Conservation (phyloP, 2,888 invertebrate genomes). For the Catocala fraxini region DNA sequence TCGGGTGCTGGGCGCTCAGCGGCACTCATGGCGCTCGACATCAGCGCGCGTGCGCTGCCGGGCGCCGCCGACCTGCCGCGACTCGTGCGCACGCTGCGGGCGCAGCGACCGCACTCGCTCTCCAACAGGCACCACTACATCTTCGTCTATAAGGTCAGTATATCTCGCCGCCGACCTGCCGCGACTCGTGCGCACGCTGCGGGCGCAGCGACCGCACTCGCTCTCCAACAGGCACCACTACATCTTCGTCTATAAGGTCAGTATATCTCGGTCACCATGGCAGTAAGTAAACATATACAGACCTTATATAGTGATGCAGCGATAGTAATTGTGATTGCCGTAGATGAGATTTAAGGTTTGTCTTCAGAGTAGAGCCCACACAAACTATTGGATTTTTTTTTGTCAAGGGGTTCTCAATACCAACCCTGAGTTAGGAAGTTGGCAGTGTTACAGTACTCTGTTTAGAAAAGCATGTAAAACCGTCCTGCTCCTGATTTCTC, state of each 20-base stretch:
- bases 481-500: too few relatives aligned
- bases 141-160: conserved; percentile 92
- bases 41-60: conserved; percentile 94
- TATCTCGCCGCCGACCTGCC: conserved; percentile 90
- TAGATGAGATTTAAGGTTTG: too few relatives aligned
- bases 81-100: conserved; percentile 93
- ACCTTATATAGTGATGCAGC: too few relatives aligned
- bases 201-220: conserved; percentile 95
- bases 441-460: too few relatives aligned
- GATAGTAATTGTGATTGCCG: too few relatives aligned
- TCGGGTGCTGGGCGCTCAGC: conserved; percentile 97
- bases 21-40: conserved; percentile 94
- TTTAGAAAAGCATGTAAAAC: too few relatives aligned
- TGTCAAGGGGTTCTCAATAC: background rate
- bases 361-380: background rate
- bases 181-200: conserved; percentile 93
- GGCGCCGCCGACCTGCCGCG: conserved; percentile 95
- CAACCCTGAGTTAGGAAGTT: background rate
- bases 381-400: too few relatives aligned
- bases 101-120: conserved; percentile 96
- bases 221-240: conserved; percentile 97
- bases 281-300: too few relatives aligned
- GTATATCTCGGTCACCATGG: too few relatives aligned
- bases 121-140: conserved; percentile 97
- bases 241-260: conserved; percentile 93